A percentile compares a stretch with the other conserved stretches of the same genome.
phyloP scores from a whole-genome alignment of 2,888 invertebrate species.

The Calliphora vomitoria region DNA sequence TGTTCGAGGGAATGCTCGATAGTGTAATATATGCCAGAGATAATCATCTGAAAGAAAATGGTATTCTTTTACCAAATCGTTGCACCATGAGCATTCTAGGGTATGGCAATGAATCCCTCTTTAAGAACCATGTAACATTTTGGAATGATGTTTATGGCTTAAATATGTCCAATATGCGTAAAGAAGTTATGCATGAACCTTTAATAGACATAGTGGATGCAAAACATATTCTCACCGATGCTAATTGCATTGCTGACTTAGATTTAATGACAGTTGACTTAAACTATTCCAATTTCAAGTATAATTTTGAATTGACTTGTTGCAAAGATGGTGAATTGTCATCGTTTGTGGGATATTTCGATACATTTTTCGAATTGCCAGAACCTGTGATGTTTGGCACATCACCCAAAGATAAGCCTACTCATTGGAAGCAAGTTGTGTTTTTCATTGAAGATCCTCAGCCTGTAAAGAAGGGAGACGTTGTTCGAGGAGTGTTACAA shows the following conservation, averaged over 20 bases:
- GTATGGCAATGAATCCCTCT: constrained; percentile 90
- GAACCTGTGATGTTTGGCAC: constrained; percentile 88
- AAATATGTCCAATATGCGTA: constrained; percentile 96
- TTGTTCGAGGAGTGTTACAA: constrained; percentile 88
- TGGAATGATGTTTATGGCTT: constrained; percentile 98
- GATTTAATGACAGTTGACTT: constrained; percentile 91
- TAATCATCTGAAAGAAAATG: constrained; percentile 90
- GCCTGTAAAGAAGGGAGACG: constrained; percentile 88
- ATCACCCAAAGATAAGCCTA: constrained; percentile 87
- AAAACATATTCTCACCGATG: constrained; percentile 88
- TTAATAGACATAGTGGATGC: constrained; percentile 87
- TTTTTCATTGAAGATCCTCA: constrained; percentile 92
- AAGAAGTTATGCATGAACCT: constrained; percentile 92
- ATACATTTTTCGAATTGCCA: constrained; percentile 91
- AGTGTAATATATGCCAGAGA: constrained; percentile 96
- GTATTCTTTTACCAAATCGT: constrained; percentile 92
- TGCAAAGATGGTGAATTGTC: constrained; percentile 89
- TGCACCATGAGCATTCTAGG: constrained; percentile 93
- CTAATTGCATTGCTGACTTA: constrained; percentile 88
- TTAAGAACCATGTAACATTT: constrained; percentile 90
- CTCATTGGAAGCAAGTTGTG: constrained; percentile 93
- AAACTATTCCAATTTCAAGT: constrained; percentile 89
- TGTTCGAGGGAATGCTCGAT: constrained; percentile 98
- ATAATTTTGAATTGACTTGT: constrained; percentile 89
- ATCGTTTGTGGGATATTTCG: constrained; percentile 95